Evolutionary conservation across 2,113 vertebrate genomes (phyloP), one percentile per base, ranked within the genome.

Genomic region (Pelmatolapia mariae): DNA sequence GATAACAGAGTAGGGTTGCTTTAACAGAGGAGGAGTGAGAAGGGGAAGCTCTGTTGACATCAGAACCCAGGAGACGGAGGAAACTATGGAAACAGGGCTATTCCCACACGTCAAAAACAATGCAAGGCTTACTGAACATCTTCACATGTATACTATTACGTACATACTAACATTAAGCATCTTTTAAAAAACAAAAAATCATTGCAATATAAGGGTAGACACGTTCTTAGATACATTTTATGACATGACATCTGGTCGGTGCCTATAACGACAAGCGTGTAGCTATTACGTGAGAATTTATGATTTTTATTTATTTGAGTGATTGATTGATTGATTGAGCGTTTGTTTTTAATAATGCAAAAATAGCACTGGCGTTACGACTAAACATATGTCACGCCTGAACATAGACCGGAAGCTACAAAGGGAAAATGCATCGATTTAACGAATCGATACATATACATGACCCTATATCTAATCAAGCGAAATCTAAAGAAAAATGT

Each of bases 41-140:
- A 66, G 16, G 78, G 81, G 73, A 54, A 81, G 73, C 16, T 84
- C 40, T 36, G 76, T 29, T 93, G 90, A 94, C 87, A 81, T 93
- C 92, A 93, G 87, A 85, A 15, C 56, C 87, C 47, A 81, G 76
- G 33, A 66, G 45, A 89, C 16, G 5, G 22, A 81, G 82, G 92
- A 89, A 94, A 92, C 92, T 88, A 94, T 94, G 90, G 93, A 89
- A 94, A 94, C 93, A 61, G 31, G 83, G 85, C 85, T 88, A 85
- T 73, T 71, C 88, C 87, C 83, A 71, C 81, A 94, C 88, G 81
- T 90, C 45, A 52, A 52, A 78, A n/a, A n/a, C 45, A 52, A n/a
- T 52, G 22, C 73, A 33, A 29, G 45, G 73, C 45, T 52, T 31
- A 50, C 43, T 31, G 73, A 19, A 52, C 10, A 52, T 31, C 26